Percentiles rank a stretch among this genome's conserved stretches.
phyloP scores from a whole-genome alignment of 2,797 vertebrate genomes.

The Xenops minutus region DNA sequence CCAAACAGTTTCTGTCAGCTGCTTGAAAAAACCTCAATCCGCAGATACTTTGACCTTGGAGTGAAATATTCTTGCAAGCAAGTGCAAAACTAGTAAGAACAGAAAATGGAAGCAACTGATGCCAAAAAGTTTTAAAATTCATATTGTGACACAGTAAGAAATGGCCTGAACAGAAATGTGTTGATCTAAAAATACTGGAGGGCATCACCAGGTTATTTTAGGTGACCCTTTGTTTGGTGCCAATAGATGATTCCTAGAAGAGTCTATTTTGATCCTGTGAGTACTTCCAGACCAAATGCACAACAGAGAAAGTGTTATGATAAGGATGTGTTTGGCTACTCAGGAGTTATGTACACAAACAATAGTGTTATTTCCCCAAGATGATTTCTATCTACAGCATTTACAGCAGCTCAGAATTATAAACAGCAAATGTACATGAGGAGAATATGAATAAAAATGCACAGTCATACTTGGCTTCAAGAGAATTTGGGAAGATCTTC shows the following conservation, averaged over 20 bases:
- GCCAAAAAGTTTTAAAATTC: neutral
- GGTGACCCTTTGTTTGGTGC: slow-evolving; percentile 9
- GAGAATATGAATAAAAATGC: slow-evolving; percentile 22
- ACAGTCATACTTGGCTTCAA: neutral
- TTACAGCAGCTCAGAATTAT: neutral
- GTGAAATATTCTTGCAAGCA: neutral
- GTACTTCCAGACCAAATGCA: slow-evolving; percentile 5
- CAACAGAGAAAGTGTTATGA: neutral
- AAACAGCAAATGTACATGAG: neutral
- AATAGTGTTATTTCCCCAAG: neutral
- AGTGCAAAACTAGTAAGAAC: neutral
- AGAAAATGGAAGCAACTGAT: neutral
- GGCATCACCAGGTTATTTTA: slow-evolving; percentile 49
- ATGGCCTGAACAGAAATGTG: neutral
- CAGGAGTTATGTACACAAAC: neutral
- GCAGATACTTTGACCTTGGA: neutral
- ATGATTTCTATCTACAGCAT: neutral
- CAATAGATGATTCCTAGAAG: slow-evolving; percentile 43
- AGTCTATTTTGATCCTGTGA: slow-evolving; percentile 51
- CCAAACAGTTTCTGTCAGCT: slow-evolving; percentile 13
- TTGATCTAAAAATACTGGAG: slow-evolving; percentile 46
- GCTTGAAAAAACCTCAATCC: neutral
- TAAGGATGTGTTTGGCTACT: neutral
- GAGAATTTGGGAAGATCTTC: slow-evolving; percentile 22
- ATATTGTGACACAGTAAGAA: neutral